Evolutionary conservation across 2,888 invertebrate genomes (phyloP).

Genomic region (Dynastes tityus): DNA sequence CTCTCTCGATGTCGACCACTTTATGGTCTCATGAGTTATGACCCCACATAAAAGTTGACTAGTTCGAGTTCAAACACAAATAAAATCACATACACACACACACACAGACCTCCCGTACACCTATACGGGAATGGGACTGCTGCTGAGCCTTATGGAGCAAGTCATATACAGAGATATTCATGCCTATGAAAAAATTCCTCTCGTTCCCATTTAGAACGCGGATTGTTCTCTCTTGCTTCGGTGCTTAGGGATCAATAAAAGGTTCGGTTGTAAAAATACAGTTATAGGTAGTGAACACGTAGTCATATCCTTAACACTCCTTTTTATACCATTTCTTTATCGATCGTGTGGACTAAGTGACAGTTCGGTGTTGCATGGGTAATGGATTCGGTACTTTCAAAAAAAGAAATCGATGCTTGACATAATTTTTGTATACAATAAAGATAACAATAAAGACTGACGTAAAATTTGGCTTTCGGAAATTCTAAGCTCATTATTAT

Average conservation of each 20-base stretch:
- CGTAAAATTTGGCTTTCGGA: no score
- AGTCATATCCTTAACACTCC: constrained; percentile 1
- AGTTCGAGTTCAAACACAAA: constrained; percentile 23
- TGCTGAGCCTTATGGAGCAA: constrained; percentile 1
- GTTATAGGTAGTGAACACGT: constrained; percentile 8
- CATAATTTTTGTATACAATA: no score
- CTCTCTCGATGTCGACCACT: constrained; percentile 14
- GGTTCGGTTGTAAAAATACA: constrained; percentile 3
- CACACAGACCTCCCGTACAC: neutral
- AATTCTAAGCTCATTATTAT: no score
- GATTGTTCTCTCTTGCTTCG: constrained; percentile 2
- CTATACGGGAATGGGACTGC: constrained; percentile 5
- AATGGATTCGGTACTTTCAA: no score
- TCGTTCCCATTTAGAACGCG: constrained; percentile 11
- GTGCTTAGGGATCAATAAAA: constrained; percentile 10
- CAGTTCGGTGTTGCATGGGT: no score
- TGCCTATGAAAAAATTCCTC: neutral
- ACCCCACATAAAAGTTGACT: constrained; percentile 28
- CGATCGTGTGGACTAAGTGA: no score
- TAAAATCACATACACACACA: constrained; percentile 10
- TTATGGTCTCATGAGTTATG: constrained; percentile 30
- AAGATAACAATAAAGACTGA: no score
- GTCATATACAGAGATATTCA: neutral
- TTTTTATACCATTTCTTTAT: neutral
- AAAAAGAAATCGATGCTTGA: no score